Evolutionary conservation across 2,113 vertebrate species (phyloP), one percentile per base, ranked within the genome.

Genomic region (Onychorhynchus coronatus): DNA sequence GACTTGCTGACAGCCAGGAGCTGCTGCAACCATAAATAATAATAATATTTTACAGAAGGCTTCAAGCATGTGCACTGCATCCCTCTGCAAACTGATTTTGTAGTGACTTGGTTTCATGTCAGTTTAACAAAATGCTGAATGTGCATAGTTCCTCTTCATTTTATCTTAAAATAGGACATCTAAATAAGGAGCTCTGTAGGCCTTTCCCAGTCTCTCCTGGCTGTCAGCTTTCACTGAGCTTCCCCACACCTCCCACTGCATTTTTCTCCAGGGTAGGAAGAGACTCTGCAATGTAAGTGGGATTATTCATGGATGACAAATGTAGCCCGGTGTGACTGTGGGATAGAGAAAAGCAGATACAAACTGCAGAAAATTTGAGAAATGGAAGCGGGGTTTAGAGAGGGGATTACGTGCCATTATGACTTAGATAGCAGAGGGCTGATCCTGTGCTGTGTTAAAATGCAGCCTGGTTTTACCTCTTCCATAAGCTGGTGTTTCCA

Each of bases 201-300:
- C 93, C 96, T 96, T 97, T 96, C 96, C 95, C 93, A 96, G 96
- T 96, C 93, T 96, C 93, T 95, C 79, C 93, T 96, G 95, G 90
- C 96, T 96, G 96, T 95, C 96, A 96, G 96, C 95, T 96, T 97
- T 96, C 91, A 80, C 92, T 97, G 80, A 96, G 95, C 95, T 97
- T 97, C 95, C 93, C 96, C 92, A 96, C 93, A 97, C 95, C 95
- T 96, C 93, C 95, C 94, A 96, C 96, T 78, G 86, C 96, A 92
- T 96, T 96, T 97, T 96, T 96, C 83, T 96, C 70, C 92, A 65
- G 92, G 96, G 95, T 95, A 97, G 92, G 93, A 96, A 96, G 92
- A 97, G 92, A 92, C 84, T 93, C 88, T 96, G 95, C 91, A 96
- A 35, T 94, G 93, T 92, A 94, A 96, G 92, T 87, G 84, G 93